Evolutionary conservation across 2,113 vertebrate species (phyloP), one percentile per base, ranked within the genome.

Genomic region (Gymnogyps californianus): DNA sequence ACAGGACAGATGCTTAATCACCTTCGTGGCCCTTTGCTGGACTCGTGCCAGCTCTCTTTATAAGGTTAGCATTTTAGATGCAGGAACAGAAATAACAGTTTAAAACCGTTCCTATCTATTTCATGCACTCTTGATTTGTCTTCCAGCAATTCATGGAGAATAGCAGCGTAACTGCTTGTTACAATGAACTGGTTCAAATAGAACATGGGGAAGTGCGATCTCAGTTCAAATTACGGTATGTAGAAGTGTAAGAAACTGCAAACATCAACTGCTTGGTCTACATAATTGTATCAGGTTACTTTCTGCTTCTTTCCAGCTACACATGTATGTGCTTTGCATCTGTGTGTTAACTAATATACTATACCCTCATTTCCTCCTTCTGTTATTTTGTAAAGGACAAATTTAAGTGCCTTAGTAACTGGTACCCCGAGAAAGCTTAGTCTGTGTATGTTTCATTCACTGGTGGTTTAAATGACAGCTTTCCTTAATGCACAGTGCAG

Each of bases 211-310:
- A 99, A 96, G 99, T 99, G 95, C 98, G 98, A 87, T 99, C 99
- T 93, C 99, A 99, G 95, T 99, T 99, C 98, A 99, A 99, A 97
- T 98, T 99, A 97, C 98, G 99, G 99, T 99, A 99, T 6, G 97
- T 98, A 86, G 31, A 96, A 81, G 59, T 49, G 26, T 59, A 72
- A 95, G 79, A 79, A 83, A 72, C 54, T 58, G 28, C 59, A 87
- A 40, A 58, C 21, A 38, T 65, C 52, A 51, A 18, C 9, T 1
- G 3, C 40, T 65, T 83, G 31, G 16, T 62, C 34, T 77, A n/a
- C 46, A 3, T 71, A 47, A 86, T 40, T 67, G 11, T 28, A 31
- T 52, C 34, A 25, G 46, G 20, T 69, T 90, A 31, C 83, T 65
- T 92, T 82, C 51, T 71, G n/a, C 78, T 42, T 87, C 85, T 80